Conservation (phyloP, 2,113 vertebrate genomes). For the Trogon melanurus region DNA sequence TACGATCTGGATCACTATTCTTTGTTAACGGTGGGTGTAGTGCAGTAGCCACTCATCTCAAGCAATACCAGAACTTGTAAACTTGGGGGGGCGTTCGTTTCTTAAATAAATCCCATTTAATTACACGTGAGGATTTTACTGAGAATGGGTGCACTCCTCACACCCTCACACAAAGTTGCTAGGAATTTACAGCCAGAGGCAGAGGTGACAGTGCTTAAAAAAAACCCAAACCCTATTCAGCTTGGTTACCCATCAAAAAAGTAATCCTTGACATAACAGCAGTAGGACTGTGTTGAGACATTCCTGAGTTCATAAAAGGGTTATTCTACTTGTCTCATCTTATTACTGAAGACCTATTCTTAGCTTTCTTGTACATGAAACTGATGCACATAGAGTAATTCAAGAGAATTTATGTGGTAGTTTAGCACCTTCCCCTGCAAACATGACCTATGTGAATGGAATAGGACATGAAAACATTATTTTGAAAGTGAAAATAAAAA, state of each 20-base stretch:
- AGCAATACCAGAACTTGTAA: no score
- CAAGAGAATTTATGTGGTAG: background rate
- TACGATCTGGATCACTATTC: no score
- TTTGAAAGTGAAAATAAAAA: background rate
- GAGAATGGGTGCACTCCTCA: no score
- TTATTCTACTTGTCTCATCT: background rate
- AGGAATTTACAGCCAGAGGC: background rate
- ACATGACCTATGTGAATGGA: background rate
- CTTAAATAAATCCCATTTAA: no score
- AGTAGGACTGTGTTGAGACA: background rate
- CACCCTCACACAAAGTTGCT: background rate
- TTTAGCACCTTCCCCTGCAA: background rate
- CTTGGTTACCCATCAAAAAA: background rate
- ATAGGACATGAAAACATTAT: background rate
- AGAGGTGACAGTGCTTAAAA: background rate
- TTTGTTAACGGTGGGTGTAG: no score
- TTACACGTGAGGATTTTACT: no score
- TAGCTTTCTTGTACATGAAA: background rate
- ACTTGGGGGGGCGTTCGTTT: no score
- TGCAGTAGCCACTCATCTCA: no score
- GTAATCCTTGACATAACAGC: background rate
- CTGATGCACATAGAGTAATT: background rate
- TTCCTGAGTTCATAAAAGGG: background rate
- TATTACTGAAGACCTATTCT: rapidly evolving
- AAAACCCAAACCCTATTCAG: background rate